Base-by-base conservation (phyloP, 35 echinoderm and acorn worm genomes). In the Hemicentrotus pulcherrimus region DNA sequence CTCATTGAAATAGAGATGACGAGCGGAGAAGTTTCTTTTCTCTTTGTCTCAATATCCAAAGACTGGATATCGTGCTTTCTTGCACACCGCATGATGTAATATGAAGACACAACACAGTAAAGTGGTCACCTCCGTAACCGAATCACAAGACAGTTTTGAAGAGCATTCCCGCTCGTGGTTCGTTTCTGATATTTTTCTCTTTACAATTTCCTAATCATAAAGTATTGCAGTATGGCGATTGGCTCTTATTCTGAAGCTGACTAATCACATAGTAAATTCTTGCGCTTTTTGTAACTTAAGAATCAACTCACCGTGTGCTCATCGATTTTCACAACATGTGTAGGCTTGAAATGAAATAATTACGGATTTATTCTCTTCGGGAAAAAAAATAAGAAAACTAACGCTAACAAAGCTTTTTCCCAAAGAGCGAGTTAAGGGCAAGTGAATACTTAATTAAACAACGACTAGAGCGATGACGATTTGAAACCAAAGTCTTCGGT, bases 1-100 rank as follows among this genome's bases (percentile, higher is more conserved):
- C 91, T 93, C 91, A 58, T 93, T 93, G 91, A 93, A 93, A 93
- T 31, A 58, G 91, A 93, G 45, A 47, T 31, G 91, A 22, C 30
- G 46, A 93, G 46, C 48, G 16, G 32, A 31, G 91, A 31, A 50
- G 46, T 55, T 92, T 31, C 91, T 93, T 93, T 58, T 58, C 91
- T 93, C 46, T 93, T 93, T 93, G 48, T 93, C 91, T 93, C 91
- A 47, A 93, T 93, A 47, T 55, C 91, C 35, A 31, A 50, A 14
- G 47, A 93, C 18, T 47, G 91, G 91, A 93, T 93, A 47, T 93
- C 91, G 6, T 58, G 91, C 48, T 58, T 50, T 93, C 91, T 31
- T 58, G 91, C 91, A 31, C 48, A 58, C 91, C 91, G 91, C 91
- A 13, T 93, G 88, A 93, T 93, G 91, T 93, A 93, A 93, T n/a